Evolutionary conservation across 2,888 invertebrate genomes (phyloP).

Genomic region (Drosophila glabriapex): DNA sequence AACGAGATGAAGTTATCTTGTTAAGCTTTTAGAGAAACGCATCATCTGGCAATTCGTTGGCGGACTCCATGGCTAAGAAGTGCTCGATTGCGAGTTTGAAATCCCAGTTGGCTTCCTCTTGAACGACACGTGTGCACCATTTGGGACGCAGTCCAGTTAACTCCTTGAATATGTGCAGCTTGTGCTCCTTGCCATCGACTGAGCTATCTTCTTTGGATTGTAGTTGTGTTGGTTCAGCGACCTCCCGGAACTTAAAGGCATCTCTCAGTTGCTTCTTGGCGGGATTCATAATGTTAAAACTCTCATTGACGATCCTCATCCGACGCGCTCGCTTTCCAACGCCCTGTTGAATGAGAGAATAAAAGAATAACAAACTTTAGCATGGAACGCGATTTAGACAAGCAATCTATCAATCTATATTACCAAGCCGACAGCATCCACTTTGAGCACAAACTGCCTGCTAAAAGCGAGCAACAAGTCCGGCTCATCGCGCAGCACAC

Average conservation of each 20-base stretch:
- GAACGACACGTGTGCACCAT: conserved; percentile 80
- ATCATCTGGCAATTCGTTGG: conserved; percentile 69
- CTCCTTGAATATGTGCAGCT: conserved; percentile 79
- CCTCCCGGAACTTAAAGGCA: conserved; percentile 69
- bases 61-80: conserved; percentile 62
- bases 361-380: neutral
- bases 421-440: conserved; percentile 42
- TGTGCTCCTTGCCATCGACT: conserved; percentile 71
- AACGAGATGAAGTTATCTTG: neutral
- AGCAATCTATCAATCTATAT: neutral
- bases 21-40: conserved; percentile 65
- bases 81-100: conserved; percentile 66
- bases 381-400: neutral
- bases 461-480: conserved; percentile 60
- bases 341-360: conserved; percentile 60
- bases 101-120: conserved; percentile 80
- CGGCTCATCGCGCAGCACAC: conserved; percentile 56
- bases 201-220: conserved; percentile 42
- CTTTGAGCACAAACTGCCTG: conserved; percentile 63
- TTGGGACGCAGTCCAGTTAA: conserved; percentile 75
- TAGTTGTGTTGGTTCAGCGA: neutral
- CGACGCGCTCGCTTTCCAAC: conserved; percentile 51
- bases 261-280: conserved; percentile 52
- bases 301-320: conserved; percentile 80
- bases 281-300: conserved; percentile 76